Percentiles rank a stretch among this genome's conserved stretches.
Evolutionary conservation across 2,113 vertebrate species (phyloP).

Genomic region (Propithecus coquereli): DNA sequence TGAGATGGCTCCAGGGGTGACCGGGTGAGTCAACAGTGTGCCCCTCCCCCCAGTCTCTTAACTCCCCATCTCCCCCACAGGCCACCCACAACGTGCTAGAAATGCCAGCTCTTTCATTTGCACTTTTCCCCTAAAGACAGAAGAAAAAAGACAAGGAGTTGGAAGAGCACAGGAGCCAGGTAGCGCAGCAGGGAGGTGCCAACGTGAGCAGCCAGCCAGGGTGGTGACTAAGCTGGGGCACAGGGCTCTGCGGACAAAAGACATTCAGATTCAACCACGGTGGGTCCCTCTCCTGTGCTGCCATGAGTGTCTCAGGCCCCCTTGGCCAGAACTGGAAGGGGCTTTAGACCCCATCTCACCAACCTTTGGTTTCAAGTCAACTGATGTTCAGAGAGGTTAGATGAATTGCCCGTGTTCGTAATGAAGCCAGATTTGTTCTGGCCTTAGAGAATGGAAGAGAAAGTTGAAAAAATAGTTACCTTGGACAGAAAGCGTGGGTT

Average conservation of each 20-base stretch:
- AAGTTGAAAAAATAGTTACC: constrained; percentile 47
- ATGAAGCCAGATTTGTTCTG: constrained; percentile 44
- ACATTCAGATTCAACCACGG: not conserved
- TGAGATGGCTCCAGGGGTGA: not conserved
- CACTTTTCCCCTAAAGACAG: constrained; percentile 35
- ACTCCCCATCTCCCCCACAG: not conserved
- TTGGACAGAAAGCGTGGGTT: constrained; percentile 13
- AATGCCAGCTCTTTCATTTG: not conserved
- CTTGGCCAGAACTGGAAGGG: not conserved
- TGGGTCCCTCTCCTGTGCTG: not conserved
- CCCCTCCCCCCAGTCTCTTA: not conserved
- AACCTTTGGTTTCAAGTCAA: not conserved
- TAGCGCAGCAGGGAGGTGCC: not conserved
- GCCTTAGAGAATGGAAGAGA: constrained; percentile 42
- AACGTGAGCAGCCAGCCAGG: not conserved
- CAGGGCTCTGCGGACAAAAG: not conserved
- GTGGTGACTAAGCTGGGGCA: not conserved
- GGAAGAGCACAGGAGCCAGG: not conserved
- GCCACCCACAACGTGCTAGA: constrained; percentile 23
- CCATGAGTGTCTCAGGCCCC: not conserved
- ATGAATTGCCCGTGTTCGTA: not conserved
- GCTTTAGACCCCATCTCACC: not conserved
- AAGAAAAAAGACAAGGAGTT: not conserved
- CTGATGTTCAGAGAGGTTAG: not conserved
- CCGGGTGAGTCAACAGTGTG: not conserved